These are phyloP conservation scores for Acanthopagrus latus DNA, from an alignment of 2,797 vertebrate species.

Conservation along the genomic window DNA sequence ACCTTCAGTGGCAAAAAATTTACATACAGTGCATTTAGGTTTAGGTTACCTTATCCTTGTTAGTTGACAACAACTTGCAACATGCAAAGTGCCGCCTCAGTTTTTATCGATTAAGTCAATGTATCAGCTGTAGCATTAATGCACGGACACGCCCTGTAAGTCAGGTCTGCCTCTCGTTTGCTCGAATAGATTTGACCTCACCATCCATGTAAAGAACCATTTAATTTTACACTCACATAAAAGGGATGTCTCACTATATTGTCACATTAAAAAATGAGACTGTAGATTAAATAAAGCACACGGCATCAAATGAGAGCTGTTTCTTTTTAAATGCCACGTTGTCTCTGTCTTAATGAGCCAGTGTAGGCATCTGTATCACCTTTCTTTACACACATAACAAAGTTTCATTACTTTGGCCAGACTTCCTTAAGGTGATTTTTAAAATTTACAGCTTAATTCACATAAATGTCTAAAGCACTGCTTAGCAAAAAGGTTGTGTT, in stretches of 20 bases:
- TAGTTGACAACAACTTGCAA: constrained; percentile 26
- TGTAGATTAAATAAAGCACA: constrained; percentile 5
- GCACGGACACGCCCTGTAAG: constrained; percentile 10
- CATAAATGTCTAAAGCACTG: constrained; percentile 61
- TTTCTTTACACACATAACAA: constrained; percentile 33
- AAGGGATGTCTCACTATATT: neutral
- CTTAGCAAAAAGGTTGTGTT: constrained; percentile 41
- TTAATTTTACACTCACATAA: constrained; percentile 10
- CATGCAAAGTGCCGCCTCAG: constrained; percentile 12
- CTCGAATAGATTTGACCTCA: constrained; percentile 19
- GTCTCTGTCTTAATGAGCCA: constrained; percentile 5
- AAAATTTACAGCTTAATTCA: constrained; percentile 53
- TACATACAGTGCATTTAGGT: neutral
- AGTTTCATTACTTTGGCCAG: constrained; percentile 56
- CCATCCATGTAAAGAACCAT: neutral
- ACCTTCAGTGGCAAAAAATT: too few relatives aligned
- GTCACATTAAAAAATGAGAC: constrained; percentile 10
- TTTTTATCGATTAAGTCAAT: constrained; percentile 36
- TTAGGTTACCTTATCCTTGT: constrained; percentile 31
- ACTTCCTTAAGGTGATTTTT: constrained; percentile 49
- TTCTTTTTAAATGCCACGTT: constrained; percentile 27
- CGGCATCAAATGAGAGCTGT: neutral
- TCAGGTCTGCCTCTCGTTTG: constrained; percentile 10
- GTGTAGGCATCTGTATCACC: constrained; percentile 17
- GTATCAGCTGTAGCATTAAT: constrained; percentile 31